Percentiles rank a stretch among this genome's conserved stretches.
These are phyloP conservation scores for Antennarius striatus DNA, from an alignment of 2,113 vertebrate species.

Conservation along the genomic window DNA sequence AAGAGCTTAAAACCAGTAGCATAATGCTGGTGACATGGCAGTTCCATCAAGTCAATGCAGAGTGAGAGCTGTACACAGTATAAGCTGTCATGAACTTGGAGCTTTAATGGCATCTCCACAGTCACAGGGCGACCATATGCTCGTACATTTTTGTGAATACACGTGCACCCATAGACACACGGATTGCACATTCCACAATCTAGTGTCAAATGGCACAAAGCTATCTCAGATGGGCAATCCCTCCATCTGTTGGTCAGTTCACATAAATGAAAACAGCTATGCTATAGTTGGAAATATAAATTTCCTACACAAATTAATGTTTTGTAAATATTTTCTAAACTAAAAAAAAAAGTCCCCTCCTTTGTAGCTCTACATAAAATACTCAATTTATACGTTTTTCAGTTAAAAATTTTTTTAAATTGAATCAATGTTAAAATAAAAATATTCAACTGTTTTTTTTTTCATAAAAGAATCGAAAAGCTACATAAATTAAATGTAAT, in stretches of 20 bases:
- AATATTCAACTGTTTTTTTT: too few relatives aligned
- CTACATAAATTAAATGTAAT: too few relatives aligned
- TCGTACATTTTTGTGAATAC: slow-evolving; percentile 62
- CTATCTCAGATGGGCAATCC: slow-evolving; percentile 38
- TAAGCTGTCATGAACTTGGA: slow-evolving; percentile 48
- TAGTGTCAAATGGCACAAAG: slow-evolving; percentile 58
- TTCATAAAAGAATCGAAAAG: too few relatives aligned
- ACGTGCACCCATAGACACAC: slow-evolving; percentile 7
- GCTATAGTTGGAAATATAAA: background rate
- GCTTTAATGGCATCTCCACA: slow-evolving; percentile 66
- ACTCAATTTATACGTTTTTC: slow-evolving; percentile 3
- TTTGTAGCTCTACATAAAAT: background rate
- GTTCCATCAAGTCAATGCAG: slow-evolving; percentile 38
- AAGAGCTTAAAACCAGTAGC: slow-evolving; percentile 69
- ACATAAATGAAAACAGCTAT: background rate
- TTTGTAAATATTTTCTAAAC: background rate
- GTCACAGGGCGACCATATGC: slow-evolving; percentile 70
- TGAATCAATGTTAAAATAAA: too few relatives aligned
- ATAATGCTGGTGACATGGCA: slow-evolving; percentile 50
- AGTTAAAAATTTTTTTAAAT: too few relatives aligned
- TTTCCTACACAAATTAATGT: background rate
- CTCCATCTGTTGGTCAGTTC: slow-evolving; percentile 52
- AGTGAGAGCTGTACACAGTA: slow-evolving; percentile 25
- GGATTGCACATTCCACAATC: slow-evolving; percentile 11
- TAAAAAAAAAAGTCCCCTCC: too few relatives aligned